Evolutionary conservation across 2,113 vertebrate species (phyloP), one percentile per base, ranked within the genome.

Genomic region (Notechis scutatus): DNA sequence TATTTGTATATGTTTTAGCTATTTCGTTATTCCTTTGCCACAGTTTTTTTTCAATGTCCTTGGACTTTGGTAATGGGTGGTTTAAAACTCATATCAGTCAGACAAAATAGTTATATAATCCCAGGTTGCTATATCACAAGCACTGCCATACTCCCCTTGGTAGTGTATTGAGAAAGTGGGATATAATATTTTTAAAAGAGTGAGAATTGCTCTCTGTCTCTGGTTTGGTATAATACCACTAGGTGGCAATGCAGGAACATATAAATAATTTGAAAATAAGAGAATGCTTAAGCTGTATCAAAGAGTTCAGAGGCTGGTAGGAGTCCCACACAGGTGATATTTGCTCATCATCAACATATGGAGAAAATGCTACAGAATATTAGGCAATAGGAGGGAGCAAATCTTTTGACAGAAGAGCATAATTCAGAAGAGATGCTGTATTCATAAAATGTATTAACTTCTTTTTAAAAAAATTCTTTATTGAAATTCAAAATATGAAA

Each of bases 211-310:
- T 86, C 23, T 47, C 5, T 9, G 4, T 24, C 34, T 26, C 21
- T 15, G 5, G 24, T 64, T 61, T 34, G 20, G 56, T 47, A 26
- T n/a, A 10, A 21, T 12, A 15, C 91, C 96, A 55, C 93, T 94
- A 95, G 96, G 55, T 94, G 96, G 97, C 96, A 95, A 96, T 94
- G 93, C 92, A 93, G 59, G 93, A 95, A 91, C 95, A 91, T 57
- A 1, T 54, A 90, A 34, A 5, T 88, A 18, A 34, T 59, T 57
- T 47, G 54, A 29, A 59, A 21, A n/a, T 39, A 12, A 1, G 24
- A 45, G 14, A 15, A 29, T 3, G 8, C 14, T 57, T 39, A 86
- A 47, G 39, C 10, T 45, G 26, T 26, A 1, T n/a, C 8, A 56
- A 91, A 29, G 9, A 45, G 7, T 14, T 54, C 50, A 18, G 0